Percentiles rank a stretch among this genome's conserved stretches.
Evolutionary conservation across 2,888 invertebrate species (phyloP).

Genomic region (Hoplodrina ambigua): DNA sequence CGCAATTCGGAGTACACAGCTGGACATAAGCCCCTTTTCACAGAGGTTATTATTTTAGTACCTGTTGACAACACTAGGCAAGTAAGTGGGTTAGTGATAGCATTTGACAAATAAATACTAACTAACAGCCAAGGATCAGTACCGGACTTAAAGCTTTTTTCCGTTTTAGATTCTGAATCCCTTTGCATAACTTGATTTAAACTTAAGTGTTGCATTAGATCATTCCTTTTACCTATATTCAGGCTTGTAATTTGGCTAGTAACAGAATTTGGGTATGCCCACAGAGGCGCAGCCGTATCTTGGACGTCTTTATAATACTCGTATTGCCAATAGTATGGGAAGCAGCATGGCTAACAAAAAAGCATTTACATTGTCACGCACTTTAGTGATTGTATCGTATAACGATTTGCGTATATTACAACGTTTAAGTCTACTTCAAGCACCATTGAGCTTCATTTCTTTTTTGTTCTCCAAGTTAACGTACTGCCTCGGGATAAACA

Average conservation of each 20-base stretch:
- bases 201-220: background rate
- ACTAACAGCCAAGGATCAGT: background rate
- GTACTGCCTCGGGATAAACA: slow-evolving; percentile 8
- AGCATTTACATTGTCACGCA: slow-evolving; percentile 12
- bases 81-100: background rate
- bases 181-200: too few relatives aligned
- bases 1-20: background rate
- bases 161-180: too few relatives aligned
- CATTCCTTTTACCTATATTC: too few relatives aligned
- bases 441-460: slow-evolving; percentile 22
- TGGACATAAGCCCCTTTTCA: slow-evolving; percentile 6
- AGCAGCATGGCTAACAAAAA: background rate
- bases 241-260: too few relatives aligned
- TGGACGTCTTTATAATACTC: too few relatives aligned
- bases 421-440: slow-evolving; percentile 38
- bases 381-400: background rate
- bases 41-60: background rate
- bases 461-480: slow-evolving; percentile 13
- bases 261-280: too few relatives aligned
- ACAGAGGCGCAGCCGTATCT: too few relatives aligned
- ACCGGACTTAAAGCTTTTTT: background rate
- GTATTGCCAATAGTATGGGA: too few relatives aligned
- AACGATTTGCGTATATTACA: slow-evolving; percentile 23
- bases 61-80: background rate
- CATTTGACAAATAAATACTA: background rate